A percentile compares a stretch with the other conserved stretches of the same genome.
Conservation (phyloP, 2,113 vertebrate genomes). For the Quiscalus mexicanus region DNA sequence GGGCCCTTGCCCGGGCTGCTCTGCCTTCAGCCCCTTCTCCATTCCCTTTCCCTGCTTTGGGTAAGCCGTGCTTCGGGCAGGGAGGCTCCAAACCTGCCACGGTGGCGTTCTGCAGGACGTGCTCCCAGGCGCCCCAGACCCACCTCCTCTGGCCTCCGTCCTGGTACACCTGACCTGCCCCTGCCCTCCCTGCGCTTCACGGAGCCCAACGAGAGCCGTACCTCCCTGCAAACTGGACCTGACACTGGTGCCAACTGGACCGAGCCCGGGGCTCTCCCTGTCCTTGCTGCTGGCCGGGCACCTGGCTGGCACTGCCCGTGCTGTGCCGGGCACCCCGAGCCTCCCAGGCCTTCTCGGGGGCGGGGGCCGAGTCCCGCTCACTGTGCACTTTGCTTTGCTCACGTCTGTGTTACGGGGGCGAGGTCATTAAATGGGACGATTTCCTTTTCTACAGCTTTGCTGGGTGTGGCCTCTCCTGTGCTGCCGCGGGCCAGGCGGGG, state of each 20-base stretch:
- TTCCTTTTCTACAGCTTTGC: slow-evolving; percentile 50
- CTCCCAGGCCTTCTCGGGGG: neutral
- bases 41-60: slow-evolving; percentile 29
- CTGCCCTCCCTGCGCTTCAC: neutral
- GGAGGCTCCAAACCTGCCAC: neutral
- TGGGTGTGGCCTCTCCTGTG: slow-evolving; percentile 3
- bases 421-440: slow-evolving; percentile 64
- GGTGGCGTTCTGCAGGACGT: neutral
- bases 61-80: neutral
- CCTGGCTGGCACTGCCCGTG: neutral
- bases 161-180: neutral
- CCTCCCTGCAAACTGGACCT: slow-evolving; percentile 57
- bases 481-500: accelerated
- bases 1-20: neutral
- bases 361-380: neutral
- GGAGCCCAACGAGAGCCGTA: neutral
- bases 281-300: neutral
- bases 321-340: neutral
- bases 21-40: neutral
- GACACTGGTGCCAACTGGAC: slow-evolving; percentile 43
- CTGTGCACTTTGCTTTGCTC: slow-evolving; percentile 58
- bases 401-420: neutral
- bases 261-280: neutral
- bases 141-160: neutral
- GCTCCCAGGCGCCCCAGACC: neutral